Evolutionary conservation across 2,888 invertebrate genomes (phyloP), one percentile per base, ranked within the genome.

Genomic region (Junonia oenone): DNA sequence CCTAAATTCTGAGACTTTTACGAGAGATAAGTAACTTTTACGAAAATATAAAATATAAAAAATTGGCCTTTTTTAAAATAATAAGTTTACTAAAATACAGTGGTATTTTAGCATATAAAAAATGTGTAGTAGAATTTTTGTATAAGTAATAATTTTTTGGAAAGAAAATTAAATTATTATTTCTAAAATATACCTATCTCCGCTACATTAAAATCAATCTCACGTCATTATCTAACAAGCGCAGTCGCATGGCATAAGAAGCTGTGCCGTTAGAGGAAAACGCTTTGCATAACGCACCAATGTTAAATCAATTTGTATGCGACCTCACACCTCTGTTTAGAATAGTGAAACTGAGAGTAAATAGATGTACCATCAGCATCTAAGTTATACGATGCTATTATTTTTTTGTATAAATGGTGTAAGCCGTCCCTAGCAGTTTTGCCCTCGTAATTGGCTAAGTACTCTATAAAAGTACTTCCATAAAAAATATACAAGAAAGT

Each of bases 231-330:
- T 26, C 13, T 43, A 43, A 43, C 26, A 43, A 43, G 1, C 22
- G 13, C 2, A 43, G 43, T 33, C 9, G 29, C 45, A n/a, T 37
- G 27, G 13, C 35, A 52, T 45, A 37, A 52, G 45, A 52, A 43
- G 22, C 38, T 19, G 29, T 43, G 38, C n/a, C 43, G 26, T 17
- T 19, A 50, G 38, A 45, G 29, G 38, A 37, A 51, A 50, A 31
- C 50, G 48, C 27, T 52, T 15, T 37, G 45, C 40, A 45, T 49
- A 46, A 31, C n/a, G 14, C 8, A 51, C 45, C 54, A 55, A 59
- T 57, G 56, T 56, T 59, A 52, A 56, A 58, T 54, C 56, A 62
- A 61, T 63, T 63, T 71, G 76, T 81, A 83, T 83, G 83, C 82
- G 75, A 66, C 73, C 74, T 78, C 81, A 83, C 76, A 61, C 51